Evolutionary conservation across 2,113 vertebrate genomes (phyloP).

Genomic region (Equus przewalskii): DNA sequence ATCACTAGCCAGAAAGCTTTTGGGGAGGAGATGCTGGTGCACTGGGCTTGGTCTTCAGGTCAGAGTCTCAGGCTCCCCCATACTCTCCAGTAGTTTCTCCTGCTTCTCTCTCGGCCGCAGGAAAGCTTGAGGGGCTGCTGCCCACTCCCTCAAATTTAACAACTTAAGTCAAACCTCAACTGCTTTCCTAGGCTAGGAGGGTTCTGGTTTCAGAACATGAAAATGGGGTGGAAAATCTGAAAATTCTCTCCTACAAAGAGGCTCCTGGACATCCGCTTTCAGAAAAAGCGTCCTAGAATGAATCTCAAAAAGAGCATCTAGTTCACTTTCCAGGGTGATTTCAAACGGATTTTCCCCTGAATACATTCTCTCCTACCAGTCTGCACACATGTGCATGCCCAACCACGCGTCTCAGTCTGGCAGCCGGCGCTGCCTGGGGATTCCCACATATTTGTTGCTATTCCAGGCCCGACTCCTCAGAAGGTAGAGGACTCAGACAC

Average conservation of each 20-base stretch:
- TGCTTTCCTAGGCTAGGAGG: background rate
- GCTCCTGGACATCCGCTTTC: background rate
- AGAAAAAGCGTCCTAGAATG: background rate
- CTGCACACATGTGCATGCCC: background rate
- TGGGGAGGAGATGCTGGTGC: background rate
- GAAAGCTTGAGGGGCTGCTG: background rate
- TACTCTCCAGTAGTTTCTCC: background rate
- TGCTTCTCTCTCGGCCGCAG: background rate
- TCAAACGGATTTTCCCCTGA: background rate
- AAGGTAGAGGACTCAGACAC: background rate
- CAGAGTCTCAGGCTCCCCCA: background rate
- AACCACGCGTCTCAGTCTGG: background rate
- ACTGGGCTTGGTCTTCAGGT: background rate
- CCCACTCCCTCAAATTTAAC: background rate
- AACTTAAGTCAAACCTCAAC: background rate
- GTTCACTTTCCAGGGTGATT: background rate
- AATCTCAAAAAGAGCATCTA: background rate
- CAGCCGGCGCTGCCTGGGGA: slow-evolving; percentile 27
- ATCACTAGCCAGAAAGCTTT: background rate
- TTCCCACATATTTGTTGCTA: background rate
- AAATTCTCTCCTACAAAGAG: background rate
- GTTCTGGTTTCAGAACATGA: background rate
- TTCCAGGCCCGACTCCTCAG: slow-evolving; percentile 36
- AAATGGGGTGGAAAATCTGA: background rate
- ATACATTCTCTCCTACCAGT: background rate